These are phyloP conservation scores for Percopsis transmontana DNA, from an alignment of 2,113 vertebrate species.

Conservation along the genomic window DNA sequence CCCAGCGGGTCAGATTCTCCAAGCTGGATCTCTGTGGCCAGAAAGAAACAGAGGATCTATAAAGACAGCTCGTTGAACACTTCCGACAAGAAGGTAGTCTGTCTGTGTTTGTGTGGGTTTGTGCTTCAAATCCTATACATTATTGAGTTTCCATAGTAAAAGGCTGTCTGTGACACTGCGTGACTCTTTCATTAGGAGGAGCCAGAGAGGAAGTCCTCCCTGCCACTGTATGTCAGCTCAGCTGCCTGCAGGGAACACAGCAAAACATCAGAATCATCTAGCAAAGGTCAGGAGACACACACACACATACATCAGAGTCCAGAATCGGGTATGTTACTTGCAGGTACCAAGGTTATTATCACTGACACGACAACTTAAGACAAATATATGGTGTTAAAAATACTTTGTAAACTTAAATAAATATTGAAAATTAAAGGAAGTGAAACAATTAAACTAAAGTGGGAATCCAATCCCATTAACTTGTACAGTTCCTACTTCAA, in stretches of 20 bases:
- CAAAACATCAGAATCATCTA: constrained; percentile 48
- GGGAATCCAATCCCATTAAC: too few relatives aligned
- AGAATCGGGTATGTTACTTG: too few relatives aligned
- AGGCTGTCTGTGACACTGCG: background rate
- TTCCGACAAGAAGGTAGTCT: constrained; percentile 56
- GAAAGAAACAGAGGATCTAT: constrained; percentile 84
- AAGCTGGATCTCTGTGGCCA: constrained; percentile 84
- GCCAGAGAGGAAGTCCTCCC: constrained; percentile 47
- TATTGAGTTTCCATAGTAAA: background rate
- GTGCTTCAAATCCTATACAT: background rate
- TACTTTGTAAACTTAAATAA: too few relatives aligned
- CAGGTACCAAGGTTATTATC: too few relatives aligned
- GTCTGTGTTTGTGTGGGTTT: constrained; percentile 40
- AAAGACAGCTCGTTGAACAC: constrained; percentile 71
- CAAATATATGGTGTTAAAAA: too few relatives aligned
- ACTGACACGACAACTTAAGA: too few relatives aligned
- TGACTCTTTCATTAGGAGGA: constrained; percentile 67
- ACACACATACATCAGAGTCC: background rate
- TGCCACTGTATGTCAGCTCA: constrained; percentile 47
- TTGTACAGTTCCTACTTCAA: too few relatives aligned
- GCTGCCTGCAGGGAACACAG: constrained; percentile 47
- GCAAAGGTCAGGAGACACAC: constrained; percentile 74
- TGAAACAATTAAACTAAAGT: too few relatives aligned
- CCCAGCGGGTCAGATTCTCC: constrained; percentile 69
- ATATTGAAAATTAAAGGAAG: too few relatives aligned